Conservation (phyloP, 2,888 invertebrate genomes). For the Polymixis lichenea region DNA sequence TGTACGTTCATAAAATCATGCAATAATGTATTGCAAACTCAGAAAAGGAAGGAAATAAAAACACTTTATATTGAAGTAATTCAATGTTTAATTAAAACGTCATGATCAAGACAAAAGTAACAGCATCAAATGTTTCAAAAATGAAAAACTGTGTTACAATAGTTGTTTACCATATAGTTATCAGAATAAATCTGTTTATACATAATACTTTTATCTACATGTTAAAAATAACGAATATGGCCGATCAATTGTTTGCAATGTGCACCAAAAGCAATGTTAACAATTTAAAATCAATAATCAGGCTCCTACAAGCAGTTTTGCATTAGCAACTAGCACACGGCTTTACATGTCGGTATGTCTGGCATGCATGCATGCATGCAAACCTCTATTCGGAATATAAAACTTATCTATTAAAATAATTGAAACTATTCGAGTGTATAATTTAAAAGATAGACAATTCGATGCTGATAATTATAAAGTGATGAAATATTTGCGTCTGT, state of each 20-base stretch:
- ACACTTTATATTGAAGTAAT: slow-evolving; percentile 75
- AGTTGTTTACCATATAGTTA: slow-evolving; percentile 72
- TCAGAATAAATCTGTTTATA: slow-evolving; percentile 73
- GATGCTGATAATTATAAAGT: slow-evolving; percentile 65
- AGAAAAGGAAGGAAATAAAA: slow-evolving; percentile 43
- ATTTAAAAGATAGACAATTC: slow-evolving; percentile 56
- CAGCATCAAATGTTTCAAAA: slow-evolving; percentile 86
- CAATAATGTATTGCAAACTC: slow-evolving; percentile 18
- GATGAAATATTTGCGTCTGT: slow-evolving; percentile 67
- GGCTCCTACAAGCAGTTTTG: slow-evolving; percentile 31
- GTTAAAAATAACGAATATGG: slow-evolving; percentile 60
- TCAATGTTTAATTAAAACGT: slow-evolving; percentile 88
- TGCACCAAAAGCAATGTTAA: slow-evolving; percentile 48
- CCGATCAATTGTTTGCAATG: slow-evolving; percentile 41
- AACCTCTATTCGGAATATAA: slow-evolving; percentile 38
- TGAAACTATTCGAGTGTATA: slow-evolving; percentile 61
- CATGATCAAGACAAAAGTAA: slow-evolving; percentile 88
- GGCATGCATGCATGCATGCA: slow-evolving; percentile 51
- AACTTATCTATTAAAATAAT: slow-evolving; percentile 54
- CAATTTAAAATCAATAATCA: slow-evolving; percentile 38
- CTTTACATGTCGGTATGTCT: slow-evolving; percentile 25
- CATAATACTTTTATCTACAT: slow-evolving; percentile 71
- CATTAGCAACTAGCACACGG: slow-evolving; percentile 32
- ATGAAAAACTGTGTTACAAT: slow-evolving; percentile 80
- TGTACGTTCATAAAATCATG: slow-evolving; percentile 19